Evolutionary conservation across 2,888 invertebrate species (phyloP), one percentile per base, ranked within the genome.

Genomic region (Pterostichus madidus): DNA sequence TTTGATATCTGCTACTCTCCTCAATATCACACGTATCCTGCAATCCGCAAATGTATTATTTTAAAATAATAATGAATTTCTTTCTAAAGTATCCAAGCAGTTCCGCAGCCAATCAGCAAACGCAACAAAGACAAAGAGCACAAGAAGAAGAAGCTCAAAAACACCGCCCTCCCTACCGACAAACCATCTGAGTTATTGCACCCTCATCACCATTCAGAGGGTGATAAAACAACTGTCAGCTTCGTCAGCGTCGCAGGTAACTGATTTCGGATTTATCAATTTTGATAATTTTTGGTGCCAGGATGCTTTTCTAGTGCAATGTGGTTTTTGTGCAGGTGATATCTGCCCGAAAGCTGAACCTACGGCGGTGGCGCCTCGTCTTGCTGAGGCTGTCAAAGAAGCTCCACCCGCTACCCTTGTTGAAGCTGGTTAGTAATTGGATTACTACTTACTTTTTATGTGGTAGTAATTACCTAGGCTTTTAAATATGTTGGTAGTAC

Each of bases 121-220:
- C 91, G 91, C 75, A 88, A 87, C 85, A 93, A 93, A 87, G 93
- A 93, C 13, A 93, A 93, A 87, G 92, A 93, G 53, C 88, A 91
- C 85, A 94, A 93, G 88, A 93, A 93, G 88, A 93, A 93, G 87
- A 93, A 93, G 86, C 87, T 89, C 68, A 90, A 92, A 85, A 86
- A 88, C 31, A 85, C 87, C 73, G 17, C 39, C 15, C 11, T 71
- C 15, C 83, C 24, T 83, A 6, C 85, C 83, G 71, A 64, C 83
- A 85, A 52, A 82, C 84, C 32, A 11, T 7, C 10, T 0, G 73
- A 49, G 8, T 8, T 8, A 1, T 6, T 5, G 1, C 39, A 39
- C 39, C 39, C 39, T 7, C 39, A 6, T 5, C 7, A 15, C 17
- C 13, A 15, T 24, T 11, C 61, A 68, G n/a, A 8, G 10, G 10